A percentile compares a stretch with the other conserved stretches of the same genome.
Conservation (phyloP, 2,113 vertebrate genomes). For the Pluvianellus socialis region DNA sequence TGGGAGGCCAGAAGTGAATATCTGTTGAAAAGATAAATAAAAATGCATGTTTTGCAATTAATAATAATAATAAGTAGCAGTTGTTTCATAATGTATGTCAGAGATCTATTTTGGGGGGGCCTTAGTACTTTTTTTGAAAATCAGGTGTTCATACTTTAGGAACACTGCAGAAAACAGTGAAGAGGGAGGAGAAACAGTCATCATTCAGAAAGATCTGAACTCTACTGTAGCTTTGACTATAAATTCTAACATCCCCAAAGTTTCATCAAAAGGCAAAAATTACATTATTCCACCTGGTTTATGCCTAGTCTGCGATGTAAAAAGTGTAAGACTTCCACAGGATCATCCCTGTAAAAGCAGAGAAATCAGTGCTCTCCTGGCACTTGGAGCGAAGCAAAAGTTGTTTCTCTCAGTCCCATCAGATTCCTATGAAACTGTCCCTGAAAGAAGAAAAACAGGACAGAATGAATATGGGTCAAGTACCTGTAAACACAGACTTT, state of each 20-base stretch:
- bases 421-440: not conserved
- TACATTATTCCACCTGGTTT: not conserved
- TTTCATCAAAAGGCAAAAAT: not conserved
- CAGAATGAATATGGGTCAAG: not conserved
- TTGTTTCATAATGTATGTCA: not conserved
- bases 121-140: not conserved
- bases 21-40: not conserved
- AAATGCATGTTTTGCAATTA: not conserved
- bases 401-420: not conserved
- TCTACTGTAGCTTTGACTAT: not conserved
- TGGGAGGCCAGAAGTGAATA: not conserved
- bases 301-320: not conserved
- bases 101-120: not conserved
- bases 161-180: not conserved
- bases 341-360: not conserved
- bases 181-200: not conserved
- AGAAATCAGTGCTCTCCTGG: not conserved
- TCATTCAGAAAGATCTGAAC: not conserved
- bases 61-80: not conserved
- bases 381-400: not conserved
- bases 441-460: not conserved
- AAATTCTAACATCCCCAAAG: not conserved
- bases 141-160: not conserved
- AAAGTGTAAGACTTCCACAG: not conserved
- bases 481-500: not conserved